Conservation (phyloP, 1,140 invertebrate genomes). For the Papilio xuthus region DNA sequence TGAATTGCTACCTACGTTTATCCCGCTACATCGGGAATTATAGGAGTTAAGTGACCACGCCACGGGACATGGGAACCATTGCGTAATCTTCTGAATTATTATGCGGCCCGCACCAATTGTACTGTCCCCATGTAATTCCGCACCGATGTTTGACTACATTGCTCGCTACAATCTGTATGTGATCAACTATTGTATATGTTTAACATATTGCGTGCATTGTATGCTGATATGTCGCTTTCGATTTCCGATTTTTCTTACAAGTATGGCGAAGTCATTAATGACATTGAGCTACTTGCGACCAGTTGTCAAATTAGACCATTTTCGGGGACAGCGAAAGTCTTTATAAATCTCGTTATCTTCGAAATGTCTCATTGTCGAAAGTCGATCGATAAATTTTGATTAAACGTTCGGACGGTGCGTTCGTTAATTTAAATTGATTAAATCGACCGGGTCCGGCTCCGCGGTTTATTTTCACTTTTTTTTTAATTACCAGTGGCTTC, state of each 20-base stretch:
- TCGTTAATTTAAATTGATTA: constrained; percentile 57
- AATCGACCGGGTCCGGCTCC: constrained; percentile 48
- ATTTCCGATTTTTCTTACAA: constrained; percentile 39
- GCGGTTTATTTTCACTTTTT: constrained; percentile 59
- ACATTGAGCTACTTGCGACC: constrained; percentile 40
- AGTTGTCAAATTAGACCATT: constrained; percentile 70
- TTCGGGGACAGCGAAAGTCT: constrained; percentile 63
- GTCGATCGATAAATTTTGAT: constrained; percentile 66
- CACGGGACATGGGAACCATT: constrained; percentile 56
- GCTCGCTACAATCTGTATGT: constrained; percentile 8
- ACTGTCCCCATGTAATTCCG: constrained; percentile 37
- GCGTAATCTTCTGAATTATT: constrained; percentile 47
- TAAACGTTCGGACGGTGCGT: constrained; percentile 47
- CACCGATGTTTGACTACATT: constrained; percentile 29
- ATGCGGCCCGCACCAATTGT: constrained; percentile 36
- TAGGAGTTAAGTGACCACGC: constrained; percentile 46
- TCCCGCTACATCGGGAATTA: constrained; percentile 64
- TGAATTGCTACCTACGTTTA: constrained; percentile 49
- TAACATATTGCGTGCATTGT: constrained; percentile 17
- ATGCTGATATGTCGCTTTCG: constrained; percentile 33
- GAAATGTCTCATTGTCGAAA: constrained; percentile 55
- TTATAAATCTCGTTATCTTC: constrained; percentile 63
- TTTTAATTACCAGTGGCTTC: constrained; percentile 44
- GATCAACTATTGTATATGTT: not conserved
- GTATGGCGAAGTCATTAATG: constrained; percentile 35